A percentile compares a stretch with the other conserved stretches of the same genome.
Evolutionary conservation across 2,888 invertebrate species (phyloP).

Genomic region (Ethmia dodecea): DNA sequence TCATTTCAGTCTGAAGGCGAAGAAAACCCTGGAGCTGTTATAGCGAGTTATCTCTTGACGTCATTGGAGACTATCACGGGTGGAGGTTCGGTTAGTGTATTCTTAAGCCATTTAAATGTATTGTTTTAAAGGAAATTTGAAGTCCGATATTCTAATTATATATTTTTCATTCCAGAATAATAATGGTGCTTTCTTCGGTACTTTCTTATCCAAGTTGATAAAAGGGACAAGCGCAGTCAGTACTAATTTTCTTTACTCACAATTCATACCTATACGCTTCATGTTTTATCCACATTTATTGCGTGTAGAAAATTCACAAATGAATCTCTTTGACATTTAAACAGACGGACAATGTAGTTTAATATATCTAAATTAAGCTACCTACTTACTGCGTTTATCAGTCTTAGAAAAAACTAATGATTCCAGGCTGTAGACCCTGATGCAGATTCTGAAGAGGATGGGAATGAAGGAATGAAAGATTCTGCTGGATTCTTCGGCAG

Average conservation of each 20-base stretch:
- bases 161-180: constrained; percentile 46
- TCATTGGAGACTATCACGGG: constrained; percentile 64
- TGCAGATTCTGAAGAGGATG: constrained; percentile 34
- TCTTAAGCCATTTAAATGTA: background rate
- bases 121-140: no score
- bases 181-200: constrained; percentile 68
- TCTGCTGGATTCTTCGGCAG: constrained; percentile 56
- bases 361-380: no score
- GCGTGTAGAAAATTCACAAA: background rate
- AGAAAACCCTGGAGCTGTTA: constrained; percentile 60
- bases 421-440: constrained; percentile 48
- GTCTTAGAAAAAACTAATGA: no score
- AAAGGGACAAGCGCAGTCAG: constrained; percentile 67
- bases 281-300: background rate
- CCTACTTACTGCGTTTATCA: no score
- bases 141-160: no score
- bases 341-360: no score
- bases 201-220: constrained; percentile 53
- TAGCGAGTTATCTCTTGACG: constrained; percentile 60
- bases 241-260: no score
- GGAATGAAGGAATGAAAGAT: constrained; percentile 35
- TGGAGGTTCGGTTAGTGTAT: constrained; percentile 61
- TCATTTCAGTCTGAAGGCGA: constrained; percentile 58
- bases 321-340: background rate
- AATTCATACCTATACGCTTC: no score